Percentiles rank a stretch among this genome's conserved stretches.
Conservation (phyloP, 53 echinoderm and acorn worm genomes). For the Holothuria leucospilota region DNA sequence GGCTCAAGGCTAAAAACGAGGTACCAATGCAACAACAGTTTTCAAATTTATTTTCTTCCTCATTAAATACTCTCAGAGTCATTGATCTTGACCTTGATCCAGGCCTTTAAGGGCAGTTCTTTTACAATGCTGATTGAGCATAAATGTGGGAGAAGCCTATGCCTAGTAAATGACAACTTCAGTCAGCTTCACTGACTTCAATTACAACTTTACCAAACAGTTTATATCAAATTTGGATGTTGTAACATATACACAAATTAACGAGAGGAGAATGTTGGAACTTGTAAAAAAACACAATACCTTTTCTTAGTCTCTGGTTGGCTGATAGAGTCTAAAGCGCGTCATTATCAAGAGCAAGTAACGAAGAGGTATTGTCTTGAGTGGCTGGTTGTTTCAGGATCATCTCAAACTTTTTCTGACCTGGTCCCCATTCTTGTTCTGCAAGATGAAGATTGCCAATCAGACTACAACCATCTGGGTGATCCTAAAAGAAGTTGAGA, state of each 20-base stretch:
- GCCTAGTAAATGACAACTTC: no score
- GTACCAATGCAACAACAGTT: no score
- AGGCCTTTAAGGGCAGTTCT: no score
- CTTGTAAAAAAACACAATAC: conserved; percentile 18
- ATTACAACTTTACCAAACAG: no score
- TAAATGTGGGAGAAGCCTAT: no score
- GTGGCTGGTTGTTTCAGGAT: conserved; percentile 92
- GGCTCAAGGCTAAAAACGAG: no score
- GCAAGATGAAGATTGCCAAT: conserved; percentile 98
- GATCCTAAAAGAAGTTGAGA: conserved; percentile 67
- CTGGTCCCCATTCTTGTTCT: conserved; percentile 98
- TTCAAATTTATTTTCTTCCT: no score
- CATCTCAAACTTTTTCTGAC: conserved; percentile 96
- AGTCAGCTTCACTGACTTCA: no score
- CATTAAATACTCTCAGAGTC: no score
- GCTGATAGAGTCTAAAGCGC: conserved; percentile 97
- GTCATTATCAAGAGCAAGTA: conserved; percentile 89
- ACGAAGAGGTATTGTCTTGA: conserved; percentile 87
- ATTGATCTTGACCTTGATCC: no score
- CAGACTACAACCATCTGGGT: conserved; percentile 95
- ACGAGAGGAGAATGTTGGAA: background rate
- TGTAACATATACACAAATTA: background rate
- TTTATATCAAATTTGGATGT: no score
- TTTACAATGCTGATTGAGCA: no score
- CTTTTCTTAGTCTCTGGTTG: conserved; percentile 96